These are phyloP conservation scores for Porites australiensis DNA, from an alignment of 64 coral and sea anemone genomes.

Conservation along the genomic window DNA sequence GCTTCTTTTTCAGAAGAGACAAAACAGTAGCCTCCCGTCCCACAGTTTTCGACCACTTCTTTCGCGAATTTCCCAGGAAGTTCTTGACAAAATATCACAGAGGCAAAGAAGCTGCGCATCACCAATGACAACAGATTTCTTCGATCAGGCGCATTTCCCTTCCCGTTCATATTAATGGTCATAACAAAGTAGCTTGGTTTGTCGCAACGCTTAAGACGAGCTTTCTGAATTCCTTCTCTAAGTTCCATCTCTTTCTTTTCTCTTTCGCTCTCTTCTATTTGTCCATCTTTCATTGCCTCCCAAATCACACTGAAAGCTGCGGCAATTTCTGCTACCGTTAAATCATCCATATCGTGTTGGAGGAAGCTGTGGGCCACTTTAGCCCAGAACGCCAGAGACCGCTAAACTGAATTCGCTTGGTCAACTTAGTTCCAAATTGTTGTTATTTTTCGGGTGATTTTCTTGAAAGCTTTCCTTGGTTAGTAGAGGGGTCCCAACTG, in stretches of 20 bases:
- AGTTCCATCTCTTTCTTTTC: background rate
- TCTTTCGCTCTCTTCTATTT: no score
- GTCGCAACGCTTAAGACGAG: background rate
- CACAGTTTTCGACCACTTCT: background rate
- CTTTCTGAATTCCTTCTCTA: background rate
- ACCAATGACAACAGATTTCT: background rate
- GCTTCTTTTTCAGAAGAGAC: background rate
- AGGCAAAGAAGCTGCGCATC: background rate
- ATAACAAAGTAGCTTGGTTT: background rate
- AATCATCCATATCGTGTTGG: no score
- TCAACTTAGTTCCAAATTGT: no score
- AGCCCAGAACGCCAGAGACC: no score
- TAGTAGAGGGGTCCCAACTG: no score
- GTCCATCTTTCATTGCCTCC: no score
- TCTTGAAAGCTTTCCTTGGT: no score
- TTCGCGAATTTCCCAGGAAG: background rate
- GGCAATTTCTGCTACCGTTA: no score
- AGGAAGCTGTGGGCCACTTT: no score
- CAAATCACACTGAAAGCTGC: no score
- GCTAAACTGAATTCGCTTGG: no score
- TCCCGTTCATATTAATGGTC: slow-evolving; percentile 9
- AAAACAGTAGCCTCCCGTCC: background rate
- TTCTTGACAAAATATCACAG: slow-evolving; percentile 39
- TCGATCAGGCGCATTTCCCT: background rate
- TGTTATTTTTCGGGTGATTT: no score